phyloP scores from a whole-genome alignment of 2,113 vertebrate species.

The Vicugna pacos region DNA sequence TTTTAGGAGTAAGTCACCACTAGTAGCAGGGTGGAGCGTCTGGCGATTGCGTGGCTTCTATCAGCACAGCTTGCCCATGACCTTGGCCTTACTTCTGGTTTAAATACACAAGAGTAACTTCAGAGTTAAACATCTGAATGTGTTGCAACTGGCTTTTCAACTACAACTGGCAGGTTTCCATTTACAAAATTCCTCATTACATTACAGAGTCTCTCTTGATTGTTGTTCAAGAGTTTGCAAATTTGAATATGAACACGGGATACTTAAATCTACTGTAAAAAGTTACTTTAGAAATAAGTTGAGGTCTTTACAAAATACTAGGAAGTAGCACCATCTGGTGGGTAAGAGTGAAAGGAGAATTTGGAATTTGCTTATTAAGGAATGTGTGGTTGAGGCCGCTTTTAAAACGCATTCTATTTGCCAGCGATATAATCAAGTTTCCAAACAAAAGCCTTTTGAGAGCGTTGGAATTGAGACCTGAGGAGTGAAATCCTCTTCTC shows the following conservation, averaged over 20 bases:
- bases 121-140: not conserved
- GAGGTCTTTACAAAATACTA: not conserved
- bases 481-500: not conserved
- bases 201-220: not conserved
- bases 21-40: not conserved
- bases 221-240: not conserved
- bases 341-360: not conserved
- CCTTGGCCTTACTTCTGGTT: not conserved
- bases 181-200: conserved; percentile 28
- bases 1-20: not conserved
- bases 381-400: not conserved
- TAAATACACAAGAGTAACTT: not conserved
- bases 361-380: not conserved
- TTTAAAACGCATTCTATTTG: not conserved
- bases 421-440: not conserved
- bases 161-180: not conserved
- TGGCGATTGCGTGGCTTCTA: not conserved
- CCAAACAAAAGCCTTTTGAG: not conserved
- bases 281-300: not conserved
- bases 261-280: not conserved
- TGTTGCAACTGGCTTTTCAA: not conserved
- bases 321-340: conserved; percentile 73
- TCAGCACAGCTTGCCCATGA: not conserved
- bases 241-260: not conserved
- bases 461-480: not conserved